Conservation (phyloP, 2,888 invertebrate species). For the Clistopyga incitator region DNA sequence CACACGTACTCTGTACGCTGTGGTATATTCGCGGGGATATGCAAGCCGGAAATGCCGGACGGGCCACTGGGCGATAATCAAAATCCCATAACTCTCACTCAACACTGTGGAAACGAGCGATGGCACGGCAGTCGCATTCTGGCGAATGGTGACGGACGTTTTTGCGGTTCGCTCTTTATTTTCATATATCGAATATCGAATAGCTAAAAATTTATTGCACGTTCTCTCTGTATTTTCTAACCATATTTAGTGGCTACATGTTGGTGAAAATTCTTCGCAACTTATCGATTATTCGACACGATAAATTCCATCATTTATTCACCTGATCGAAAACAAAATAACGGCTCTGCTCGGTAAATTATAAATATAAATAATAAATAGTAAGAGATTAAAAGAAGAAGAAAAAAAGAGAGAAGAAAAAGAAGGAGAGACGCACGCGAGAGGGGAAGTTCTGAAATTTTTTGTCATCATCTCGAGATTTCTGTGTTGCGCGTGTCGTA, state of each 20-base stretch:
- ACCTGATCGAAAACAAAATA: not conserved
- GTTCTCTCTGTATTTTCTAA: slow-evolving; percentile 10
- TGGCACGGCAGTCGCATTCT: slow-evolving; percentile 50
- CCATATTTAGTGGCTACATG: not conserved
- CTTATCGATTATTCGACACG: not conserved
- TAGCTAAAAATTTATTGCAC: not conserved
- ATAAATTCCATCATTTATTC: not conserved
- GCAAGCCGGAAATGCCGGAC: slow-evolving; percentile 55
- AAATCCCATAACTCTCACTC: slow-evolving; percentile 65
- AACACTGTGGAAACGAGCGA: slow-evolving; percentile 58
- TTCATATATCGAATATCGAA: slow-evolving; percentile 4
- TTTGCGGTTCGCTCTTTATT: slow-evolving; percentile 10
- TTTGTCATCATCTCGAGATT: not conserved
- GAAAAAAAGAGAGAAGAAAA: not conserved
- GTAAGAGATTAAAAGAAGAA: not conserved
- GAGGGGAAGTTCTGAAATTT: not conserved
- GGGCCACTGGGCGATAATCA: slow-evolving; percentile 62
- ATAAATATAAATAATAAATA: too few species aligned
- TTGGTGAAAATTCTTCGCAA: not conserved
- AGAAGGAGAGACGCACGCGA: not conserved
- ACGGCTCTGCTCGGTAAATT: too few species aligned
- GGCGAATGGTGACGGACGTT: slow-evolving; percentile 49
- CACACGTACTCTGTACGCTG: slow-evolving; percentile 24
- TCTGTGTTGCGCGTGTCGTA: slow-evolving; percentile 14
- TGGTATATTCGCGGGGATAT: slow-evolving; percentile 46